Conservation (phyloP, 2,797 vertebrate genomes). For the Mycteria americana region DNA sequence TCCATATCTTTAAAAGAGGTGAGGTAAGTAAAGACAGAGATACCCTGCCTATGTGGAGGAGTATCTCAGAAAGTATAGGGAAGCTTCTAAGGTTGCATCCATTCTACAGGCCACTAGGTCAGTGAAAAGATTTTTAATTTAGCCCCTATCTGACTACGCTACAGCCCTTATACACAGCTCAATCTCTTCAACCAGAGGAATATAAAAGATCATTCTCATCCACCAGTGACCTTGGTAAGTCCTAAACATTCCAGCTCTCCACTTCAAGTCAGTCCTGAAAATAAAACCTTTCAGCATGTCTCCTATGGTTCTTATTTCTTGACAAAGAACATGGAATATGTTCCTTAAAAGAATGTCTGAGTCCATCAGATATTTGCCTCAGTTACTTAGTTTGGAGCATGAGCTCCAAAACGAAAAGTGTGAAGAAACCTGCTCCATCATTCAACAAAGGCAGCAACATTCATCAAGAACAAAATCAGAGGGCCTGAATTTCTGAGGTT, state of each 20-base stretch:
- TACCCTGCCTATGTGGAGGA: fast-evolving
- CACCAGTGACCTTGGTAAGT: background rate
- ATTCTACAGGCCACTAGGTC: background rate
- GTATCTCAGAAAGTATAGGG: background rate
- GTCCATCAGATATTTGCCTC: background rate
- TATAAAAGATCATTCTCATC: background rate
- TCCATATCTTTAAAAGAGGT: background rate
- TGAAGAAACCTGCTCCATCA: background rate
- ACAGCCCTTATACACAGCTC: background rate
- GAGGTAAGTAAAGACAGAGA: background rate
- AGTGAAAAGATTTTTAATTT: background rate
- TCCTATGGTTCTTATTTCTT: background rate
- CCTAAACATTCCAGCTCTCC: background rate
- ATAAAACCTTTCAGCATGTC: background rate
- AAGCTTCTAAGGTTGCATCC: background rate
- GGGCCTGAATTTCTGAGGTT: background rate
- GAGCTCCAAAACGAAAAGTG: background rate
- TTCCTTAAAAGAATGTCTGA: background rate
- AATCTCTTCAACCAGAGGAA: background rate
- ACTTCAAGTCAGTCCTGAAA: background rate
- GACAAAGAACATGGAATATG: background rate
- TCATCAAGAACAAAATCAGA: background rate
- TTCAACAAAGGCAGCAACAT: background rate
- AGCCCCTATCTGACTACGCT: background rate
- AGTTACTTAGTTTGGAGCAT: background rate